Evolutionary conservation across 2,888 invertebrate species (phyloP), one percentile per base, ranked within the genome.

Genomic region (Cataglyphis rosenhaueri): DNA sequence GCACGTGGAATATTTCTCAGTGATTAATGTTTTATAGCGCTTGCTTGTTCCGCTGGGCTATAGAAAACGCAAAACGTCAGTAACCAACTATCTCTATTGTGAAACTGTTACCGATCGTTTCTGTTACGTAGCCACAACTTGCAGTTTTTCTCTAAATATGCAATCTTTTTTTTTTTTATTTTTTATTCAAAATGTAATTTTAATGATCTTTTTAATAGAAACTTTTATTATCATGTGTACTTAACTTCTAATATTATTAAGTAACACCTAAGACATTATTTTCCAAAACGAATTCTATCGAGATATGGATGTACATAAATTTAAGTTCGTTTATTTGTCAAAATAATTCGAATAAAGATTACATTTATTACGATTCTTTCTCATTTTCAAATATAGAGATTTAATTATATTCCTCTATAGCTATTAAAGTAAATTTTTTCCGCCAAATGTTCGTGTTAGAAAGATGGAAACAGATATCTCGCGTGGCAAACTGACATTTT

Each of bases 1-100:
- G n/a, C 70, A 78, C 38, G 35, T 78, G 78, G 70, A 70, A 41
- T 59, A 78, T 78, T 78, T 78, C 70, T 59, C 78, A 78, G 21
- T 52, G 12, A 78, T 70, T 57, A 78, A 78, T 78, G 59, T 48
- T 70, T 78, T 70, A 78, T 59, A 44, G 32, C 70, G 59, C 59
- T 57, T 59, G 70, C 41, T 59, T 44, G 66, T 57, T 18, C 21
- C 59, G 70, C 59, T 57, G 2, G n/a, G 15, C 70, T 78, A 78
- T 78, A 78, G 78, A 70, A 57, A 78, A 70, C 44, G 68, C 32
- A 5, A 48, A n/a, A 5, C n/a, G 21, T 41, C 68, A 44, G 38
- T 41, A 38, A 41, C 52, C 55, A n/a, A 76, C 65, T 18, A 41
- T 57, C 29, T 25, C 32, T 78, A n/a, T 57, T 66, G 9, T 35